These are phyloP conservation scores for Sphyrna mokarran DNA, from an alignment of 2,113 vertebrate genomes.

Conservation along the genomic window DNA sequence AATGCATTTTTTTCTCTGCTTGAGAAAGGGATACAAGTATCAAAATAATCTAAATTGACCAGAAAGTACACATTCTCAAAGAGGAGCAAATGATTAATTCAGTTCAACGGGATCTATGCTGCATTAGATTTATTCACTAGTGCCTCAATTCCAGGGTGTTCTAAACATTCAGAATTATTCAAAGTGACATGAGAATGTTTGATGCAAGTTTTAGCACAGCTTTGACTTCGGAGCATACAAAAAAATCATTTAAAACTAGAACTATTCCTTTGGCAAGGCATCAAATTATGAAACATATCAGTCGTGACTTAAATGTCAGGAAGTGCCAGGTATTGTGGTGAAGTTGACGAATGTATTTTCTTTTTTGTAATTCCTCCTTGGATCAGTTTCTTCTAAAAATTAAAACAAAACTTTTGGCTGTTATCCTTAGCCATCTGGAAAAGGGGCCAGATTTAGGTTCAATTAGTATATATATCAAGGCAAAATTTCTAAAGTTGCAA, in stretches of 20 bases:
- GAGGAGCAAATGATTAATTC: too few species aligned
- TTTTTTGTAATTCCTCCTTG: background rate
- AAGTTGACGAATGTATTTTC: background rate
- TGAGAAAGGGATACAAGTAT: too few species aligned
- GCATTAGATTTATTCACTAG: too few species aligned
- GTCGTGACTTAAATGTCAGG: background rate
- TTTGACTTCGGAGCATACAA: background rate
- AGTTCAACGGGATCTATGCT: too few species aligned
- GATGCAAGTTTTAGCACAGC: background rate
- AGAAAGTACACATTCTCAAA: too few species aligned
- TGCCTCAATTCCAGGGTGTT: background rate
- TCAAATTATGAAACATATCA: background rate
- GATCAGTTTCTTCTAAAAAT: background rate
- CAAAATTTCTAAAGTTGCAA: background rate
- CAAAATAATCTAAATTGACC: too few species aligned
- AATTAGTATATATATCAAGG: background rate
- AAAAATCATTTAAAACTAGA: background rate
- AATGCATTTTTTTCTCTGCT: too few species aligned
- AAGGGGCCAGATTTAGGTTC: background rate
- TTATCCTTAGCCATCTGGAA: background rate
- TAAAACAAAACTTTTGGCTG: background rate
- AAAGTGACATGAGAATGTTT: background rate
- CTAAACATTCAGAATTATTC: background rate
- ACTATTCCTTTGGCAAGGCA: background rate
- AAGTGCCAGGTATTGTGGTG: background rate